Base-by-base conservation (phyloP, 2,113 vertebrate species). In the Gorsachius goisagi region DNA sequence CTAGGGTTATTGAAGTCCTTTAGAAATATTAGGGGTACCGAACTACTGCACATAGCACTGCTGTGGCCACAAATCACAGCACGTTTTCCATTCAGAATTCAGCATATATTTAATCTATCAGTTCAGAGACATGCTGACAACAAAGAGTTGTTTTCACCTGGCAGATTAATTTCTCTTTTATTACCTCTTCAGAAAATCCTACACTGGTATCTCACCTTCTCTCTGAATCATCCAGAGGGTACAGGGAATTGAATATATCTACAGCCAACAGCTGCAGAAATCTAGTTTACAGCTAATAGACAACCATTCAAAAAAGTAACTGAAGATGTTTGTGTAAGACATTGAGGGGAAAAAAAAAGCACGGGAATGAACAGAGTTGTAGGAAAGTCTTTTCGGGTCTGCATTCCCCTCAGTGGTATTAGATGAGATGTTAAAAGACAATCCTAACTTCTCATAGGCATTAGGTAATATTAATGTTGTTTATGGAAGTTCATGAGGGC, bases 161-260 rank as follows among this genome's bases (percentile, higher is more conserved):
- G 50, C 33, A 83, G 52, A 80, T 88, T 90, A 94, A 62, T 92
- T 91, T 90, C 17, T 95, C 62, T 81, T 69, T 84, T 86, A 35
- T 58, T 67, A 59, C 45, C 53, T 95, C 59, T 85, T 85, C 55
- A 60, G 71, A 85, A 85, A 69, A 72, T 62, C 63, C 67, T 85
- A 10, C 55, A 11, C 12, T 85, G 27, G 7, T 76, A 64, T 64
- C 49, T 85, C 58, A 50, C 84, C 47, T 85, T 90, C 60, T 76
- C 37, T 86, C 60, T 84, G 67, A 96, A 83, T 90, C 55, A 74
- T 26, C 58, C 33, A 62, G 59, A 72, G 52, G 30, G 27, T 33
- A 68, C 37, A 62, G 30, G 45, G 59, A 95, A 45, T 37, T 75
- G 13, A 24, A 76, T 53, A 12, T 52, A 52, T 56, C 49, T 82